Percentiles rank a stretch among this genome's conserved stretches.
These are phyloP conservation scores for Epizoanthus ramosus DNA, from an alignment of 92 coral and sea anemone species.

Conservation along the genomic window DNA sequence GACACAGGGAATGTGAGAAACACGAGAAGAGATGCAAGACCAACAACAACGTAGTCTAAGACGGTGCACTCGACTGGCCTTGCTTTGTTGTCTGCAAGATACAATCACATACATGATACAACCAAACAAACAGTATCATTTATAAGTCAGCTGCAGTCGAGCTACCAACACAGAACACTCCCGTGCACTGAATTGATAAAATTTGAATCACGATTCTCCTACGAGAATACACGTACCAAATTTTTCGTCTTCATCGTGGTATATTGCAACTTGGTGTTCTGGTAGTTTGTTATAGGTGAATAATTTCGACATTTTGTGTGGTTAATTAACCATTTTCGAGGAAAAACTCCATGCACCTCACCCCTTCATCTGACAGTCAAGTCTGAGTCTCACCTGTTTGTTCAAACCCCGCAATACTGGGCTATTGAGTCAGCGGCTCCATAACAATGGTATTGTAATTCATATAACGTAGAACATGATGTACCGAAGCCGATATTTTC, in stretches of 20 bases:
- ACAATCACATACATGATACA: background rate
- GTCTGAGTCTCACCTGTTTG: no score
- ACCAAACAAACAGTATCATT: background rate
- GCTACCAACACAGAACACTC: no score
- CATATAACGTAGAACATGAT: no score
- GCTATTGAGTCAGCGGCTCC: no score
- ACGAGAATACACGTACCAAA: slow-evolving; percentile 33
- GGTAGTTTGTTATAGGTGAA: slow-evolving; percentile 86
- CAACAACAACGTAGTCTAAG: slow-evolving; percentile 58
- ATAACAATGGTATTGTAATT: no score
- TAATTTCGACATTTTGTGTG: slow-evolving; percentile 59
- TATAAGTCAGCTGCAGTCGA: no score
- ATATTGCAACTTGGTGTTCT: slow-evolving; percentile 84
- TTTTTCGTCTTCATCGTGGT: slow-evolving; percentile 69
- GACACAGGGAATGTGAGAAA: slow-evolving; percentile 84
- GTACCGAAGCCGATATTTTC: no score
- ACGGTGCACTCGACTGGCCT: slow-evolving; percentile 56
- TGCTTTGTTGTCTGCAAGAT: slow-evolving; percentile 51
- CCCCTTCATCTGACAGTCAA: no score
- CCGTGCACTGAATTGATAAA: no score
- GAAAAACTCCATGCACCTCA: background rate
- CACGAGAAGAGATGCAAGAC: slow-evolving; percentile 62
- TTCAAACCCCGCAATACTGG: no score
- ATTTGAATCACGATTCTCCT: no score
- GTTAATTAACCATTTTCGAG: background rate